Evolutionary conservation across 2,797 vertebrate species (phyloP).

Genomic region (Varecia variegata): DNA sequence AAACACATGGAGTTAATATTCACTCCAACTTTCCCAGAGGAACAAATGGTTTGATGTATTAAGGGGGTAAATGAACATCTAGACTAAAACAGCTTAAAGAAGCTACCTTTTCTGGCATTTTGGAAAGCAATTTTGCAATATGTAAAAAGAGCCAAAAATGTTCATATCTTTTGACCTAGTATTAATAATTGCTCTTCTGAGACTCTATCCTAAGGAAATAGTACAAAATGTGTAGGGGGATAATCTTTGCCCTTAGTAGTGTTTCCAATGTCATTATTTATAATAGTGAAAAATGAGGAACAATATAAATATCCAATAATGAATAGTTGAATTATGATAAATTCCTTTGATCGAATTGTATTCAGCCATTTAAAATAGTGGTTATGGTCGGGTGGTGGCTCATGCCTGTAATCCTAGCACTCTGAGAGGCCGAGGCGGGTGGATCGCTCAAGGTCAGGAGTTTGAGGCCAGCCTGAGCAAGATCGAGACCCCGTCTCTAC

Average conservation of each 20-base stretch:
- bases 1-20: conserved; percentile 31
- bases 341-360: neutral
- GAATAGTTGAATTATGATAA: neutral
- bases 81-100: conserved; percentile 33
- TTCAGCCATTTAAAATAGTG: neutral
- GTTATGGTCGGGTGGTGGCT: neutral
- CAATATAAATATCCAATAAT: neutral
- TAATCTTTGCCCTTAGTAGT: conserved; percentile 1
- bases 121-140: conserved; percentile 15
- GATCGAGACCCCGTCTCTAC: neutral
- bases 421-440: neutral
- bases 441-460: neutral
- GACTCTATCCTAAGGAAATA: conserved; percentile 1
- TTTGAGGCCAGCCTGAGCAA: neutral
- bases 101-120: neutral
- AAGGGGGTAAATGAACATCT: neutral
- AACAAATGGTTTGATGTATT: neutral
- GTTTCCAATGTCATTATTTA: neutral
- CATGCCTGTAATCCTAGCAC: neutral
- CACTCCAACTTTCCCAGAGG: conserved; percentile 22
- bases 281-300: neutral
- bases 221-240: neutral
- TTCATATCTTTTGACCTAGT: neutral
- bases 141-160: neutral
- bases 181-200: neutral